phyloP scores from a whole-genome alignment of 1,140 invertebrate species.

The Stegodyphus mimosarum region DNA sequence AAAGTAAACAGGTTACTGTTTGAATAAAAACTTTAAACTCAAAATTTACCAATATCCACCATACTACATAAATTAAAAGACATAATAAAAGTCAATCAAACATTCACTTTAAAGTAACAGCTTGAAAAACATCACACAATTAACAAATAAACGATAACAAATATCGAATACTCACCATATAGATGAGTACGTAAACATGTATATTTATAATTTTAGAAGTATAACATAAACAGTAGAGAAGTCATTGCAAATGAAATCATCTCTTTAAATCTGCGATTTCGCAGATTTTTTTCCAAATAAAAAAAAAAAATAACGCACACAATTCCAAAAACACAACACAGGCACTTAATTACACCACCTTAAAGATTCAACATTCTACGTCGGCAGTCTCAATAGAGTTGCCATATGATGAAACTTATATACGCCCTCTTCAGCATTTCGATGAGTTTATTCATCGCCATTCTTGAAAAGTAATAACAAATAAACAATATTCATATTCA shows the following conservation, averaged over 20 bases:
- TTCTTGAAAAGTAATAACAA: too few species aligned
- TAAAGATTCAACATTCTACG: slow-evolving; percentile 44
- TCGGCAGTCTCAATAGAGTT: slow-evolving; percentile 18
- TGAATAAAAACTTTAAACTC: too few species aligned
- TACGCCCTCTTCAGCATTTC: too few species aligned
- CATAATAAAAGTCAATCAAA: too few species aligned
- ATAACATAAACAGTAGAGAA: background rate
- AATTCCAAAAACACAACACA: slow-evolving; percentile 4
- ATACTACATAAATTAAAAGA: too few species aligned
- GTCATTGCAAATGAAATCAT: background rate
- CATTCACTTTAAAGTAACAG: too few species aligned
- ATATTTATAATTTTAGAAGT: background rate
- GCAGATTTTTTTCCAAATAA: background rate
- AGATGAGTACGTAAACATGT: background rate
- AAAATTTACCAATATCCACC: too few species aligned
- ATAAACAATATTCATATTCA: too few species aligned
- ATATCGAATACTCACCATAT: slow-evolving; percentile 28
- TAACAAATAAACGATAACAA: background rate
- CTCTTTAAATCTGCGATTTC: background rate
- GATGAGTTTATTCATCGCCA: too few species aligned
- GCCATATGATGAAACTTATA: background rate
- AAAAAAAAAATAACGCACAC: background rate
- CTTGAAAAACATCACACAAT: too few species aligned
- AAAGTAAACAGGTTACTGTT: too few species aligned
- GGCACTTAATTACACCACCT: slow-evolving; percentile 24